Evolutionary conservation across 2,113 vertebrate species (phyloP), one percentile per base, ranked within the genome.

Genomic region (Stictonetta naevosa): DNA sequence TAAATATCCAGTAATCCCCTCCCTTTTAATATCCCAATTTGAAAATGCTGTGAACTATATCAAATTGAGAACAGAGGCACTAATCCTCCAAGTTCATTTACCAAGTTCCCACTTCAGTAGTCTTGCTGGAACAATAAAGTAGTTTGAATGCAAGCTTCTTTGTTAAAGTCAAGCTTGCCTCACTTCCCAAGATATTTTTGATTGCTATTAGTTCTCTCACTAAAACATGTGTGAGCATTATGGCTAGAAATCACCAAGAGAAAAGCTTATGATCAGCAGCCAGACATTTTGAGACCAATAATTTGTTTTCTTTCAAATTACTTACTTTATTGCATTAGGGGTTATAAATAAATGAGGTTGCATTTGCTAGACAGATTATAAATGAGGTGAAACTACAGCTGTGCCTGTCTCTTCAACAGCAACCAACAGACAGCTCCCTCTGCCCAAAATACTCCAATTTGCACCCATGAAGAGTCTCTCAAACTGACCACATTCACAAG

Each of bases 211-310:
- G 21, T 23, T 42, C 42, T 68, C 60, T 62, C 50, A 53, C 33
- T 40, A 44, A 86, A 78, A 93, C 82, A 83, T 7, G 1, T 1
- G 6, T 69, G 58, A 82, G 17, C 10, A 38, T 19, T 88, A 25
- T 63, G 79, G 42, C 29, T 78, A 88, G 68, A 93, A 55, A 77
- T 50, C 66, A 74, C 71, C 50, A 88, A 66, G 71, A 94, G 58
- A 40, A 9, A 83, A 73, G 26, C 62, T 92, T 72, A 50, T 64
- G 56, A 82, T 72, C 33, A 93, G 48, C 52, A 94, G n/a, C 29
- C 60, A 94, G 58, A 25, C 9, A 76, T 86, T 96, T 88, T 88
- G 73, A 86, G 83, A 94, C 60, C 69, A 90, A 55, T 81, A 88
- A 40, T 82, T 83, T 81, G 23, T 31, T 29, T 40, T 40, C 8